These are phyloP conservation scores for Tetrax tetrax DNA, from an alignment of 2,113 vertebrate genomes.

Conservation along the genomic window DNA sequence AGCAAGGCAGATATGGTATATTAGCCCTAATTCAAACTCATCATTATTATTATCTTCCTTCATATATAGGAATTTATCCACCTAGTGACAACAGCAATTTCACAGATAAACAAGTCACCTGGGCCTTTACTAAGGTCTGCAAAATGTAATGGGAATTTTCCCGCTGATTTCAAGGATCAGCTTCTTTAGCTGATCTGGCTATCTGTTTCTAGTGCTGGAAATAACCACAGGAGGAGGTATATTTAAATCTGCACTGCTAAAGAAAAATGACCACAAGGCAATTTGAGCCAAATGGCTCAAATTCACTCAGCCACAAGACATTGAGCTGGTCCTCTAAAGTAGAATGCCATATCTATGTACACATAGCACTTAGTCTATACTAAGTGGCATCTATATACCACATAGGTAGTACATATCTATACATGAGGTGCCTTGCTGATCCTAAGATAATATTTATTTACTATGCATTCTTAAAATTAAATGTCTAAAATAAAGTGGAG, in stretches of 20 bases:
- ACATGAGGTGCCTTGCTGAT: neutral
- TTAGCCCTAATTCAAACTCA: neutral
- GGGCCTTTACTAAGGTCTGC: neutral
- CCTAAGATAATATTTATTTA: neutral
- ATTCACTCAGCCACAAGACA: neutral
- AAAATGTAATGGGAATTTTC: neutral
- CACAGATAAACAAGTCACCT: slow-evolving; percentile 1
- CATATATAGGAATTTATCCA: neutral
- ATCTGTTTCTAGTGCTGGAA: neutral
- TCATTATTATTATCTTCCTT: neutral
- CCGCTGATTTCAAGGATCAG: neutral
- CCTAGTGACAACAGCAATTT: neutral
- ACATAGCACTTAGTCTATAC: neutral
- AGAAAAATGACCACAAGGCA: neutral
- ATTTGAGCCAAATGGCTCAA: neutral
- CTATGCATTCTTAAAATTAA: neutral
- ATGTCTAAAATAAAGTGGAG: neutral
- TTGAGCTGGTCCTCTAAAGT: neutral
- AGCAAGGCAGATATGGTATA: neutral
- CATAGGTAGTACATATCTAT: neutral
- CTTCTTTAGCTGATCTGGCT: neutral
- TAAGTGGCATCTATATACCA: neutral
- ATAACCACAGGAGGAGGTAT: neutral
- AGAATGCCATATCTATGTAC: neutral
- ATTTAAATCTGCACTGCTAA: neutral